Percentiles rank a stretch among this genome's conserved stretches.
phyloP scores from a whole-genome alignment of 2,888 invertebrate species.

The Odontocolon sp. region DNA sequence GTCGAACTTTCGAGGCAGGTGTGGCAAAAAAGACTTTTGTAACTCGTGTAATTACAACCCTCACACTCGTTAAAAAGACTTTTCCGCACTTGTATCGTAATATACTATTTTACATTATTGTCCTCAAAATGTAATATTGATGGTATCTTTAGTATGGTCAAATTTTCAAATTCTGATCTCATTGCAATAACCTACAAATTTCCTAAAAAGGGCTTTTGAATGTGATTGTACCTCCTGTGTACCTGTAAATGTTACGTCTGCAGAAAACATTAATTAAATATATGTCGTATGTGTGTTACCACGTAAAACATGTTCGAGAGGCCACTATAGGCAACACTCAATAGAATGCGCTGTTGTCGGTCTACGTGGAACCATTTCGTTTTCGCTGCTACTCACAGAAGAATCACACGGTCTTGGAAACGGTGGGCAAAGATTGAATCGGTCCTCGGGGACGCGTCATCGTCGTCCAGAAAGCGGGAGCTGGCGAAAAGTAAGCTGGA shows the following conservation, averaged over 20 bases:
- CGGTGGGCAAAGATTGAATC: slow-evolving; percentile 73
- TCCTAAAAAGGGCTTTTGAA: no score
- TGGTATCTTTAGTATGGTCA: no score
- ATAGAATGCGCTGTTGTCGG: slow-evolving; percentile 31
- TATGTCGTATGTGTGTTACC: neutral
- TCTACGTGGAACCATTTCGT: slow-evolving; percentile 51
- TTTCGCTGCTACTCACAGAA: slow-evolving; percentile 55
- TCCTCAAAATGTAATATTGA: no score
- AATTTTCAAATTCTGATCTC: no score
- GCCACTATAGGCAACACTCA: slow-evolving; percentile 13
- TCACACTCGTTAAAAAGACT: no score
- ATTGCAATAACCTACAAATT: no score
- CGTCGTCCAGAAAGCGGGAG: slow-evolving; percentile 45
- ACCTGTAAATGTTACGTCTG: neutral
- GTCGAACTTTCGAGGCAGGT: no score
- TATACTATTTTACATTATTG: no score
- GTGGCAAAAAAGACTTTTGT: no score
- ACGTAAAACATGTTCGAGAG: neutral
- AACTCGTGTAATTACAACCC: no score
- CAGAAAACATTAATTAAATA: slow-evolving; percentile 4
- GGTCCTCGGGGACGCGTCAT: slow-evolving; percentile 66
- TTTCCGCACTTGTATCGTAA: no score
- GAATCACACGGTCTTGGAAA: slow-evolving; percentile 44
- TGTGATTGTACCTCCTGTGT: no score
- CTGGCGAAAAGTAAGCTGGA: slow-evolving; percentile 14